Evolutionary conservation across 2,888 invertebrate species (phyloP).

Genomic region (Acanthacorydalis orientalis): DNA sequence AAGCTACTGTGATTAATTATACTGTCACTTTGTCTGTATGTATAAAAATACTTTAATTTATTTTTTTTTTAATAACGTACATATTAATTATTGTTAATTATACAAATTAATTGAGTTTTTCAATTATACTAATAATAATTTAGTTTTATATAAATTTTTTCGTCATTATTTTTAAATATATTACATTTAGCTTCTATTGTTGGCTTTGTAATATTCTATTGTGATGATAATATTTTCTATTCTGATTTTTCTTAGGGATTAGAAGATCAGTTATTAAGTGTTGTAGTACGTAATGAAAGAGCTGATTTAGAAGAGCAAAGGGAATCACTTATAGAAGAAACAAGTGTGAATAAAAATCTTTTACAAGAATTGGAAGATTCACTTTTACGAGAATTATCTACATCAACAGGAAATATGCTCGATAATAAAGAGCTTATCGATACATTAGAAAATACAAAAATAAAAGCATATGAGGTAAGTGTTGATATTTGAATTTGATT

Average conservation of each 20-base stretch:
- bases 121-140: too few species aligned
- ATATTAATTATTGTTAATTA: not conserved
- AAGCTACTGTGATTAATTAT: constrained; percentile 80
- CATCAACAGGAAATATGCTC: constrained; percentile 81
- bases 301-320: constrained; percentile 78
- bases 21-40: constrained; percentile 65
- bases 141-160: too few species aligned
- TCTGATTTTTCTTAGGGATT: constrained; percentile 63
- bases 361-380: constrained; percentile 75
- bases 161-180: not conserved
- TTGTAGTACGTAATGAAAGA: constrained; percentile 74
- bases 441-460: constrained; percentile 78
- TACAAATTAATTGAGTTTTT: not conserved
- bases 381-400: constrained; percentile 64
- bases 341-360: constrained; percentile 70
- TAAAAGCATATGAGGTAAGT: constrained; percentile 63
- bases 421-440: constrained; percentile 76
- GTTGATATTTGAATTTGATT: not conserved
- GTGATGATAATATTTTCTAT: constrained; percentile 1
- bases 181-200: not conserved
- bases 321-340: constrained; percentile 66
- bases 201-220: not conserved
- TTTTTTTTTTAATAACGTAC: not conserved
- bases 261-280: constrained; percentile 79
- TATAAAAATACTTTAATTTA: constrained; percentile 6